Conservation (phyloP, 2,888 invertebrate species). For the Dioctria linearis region DNA sequence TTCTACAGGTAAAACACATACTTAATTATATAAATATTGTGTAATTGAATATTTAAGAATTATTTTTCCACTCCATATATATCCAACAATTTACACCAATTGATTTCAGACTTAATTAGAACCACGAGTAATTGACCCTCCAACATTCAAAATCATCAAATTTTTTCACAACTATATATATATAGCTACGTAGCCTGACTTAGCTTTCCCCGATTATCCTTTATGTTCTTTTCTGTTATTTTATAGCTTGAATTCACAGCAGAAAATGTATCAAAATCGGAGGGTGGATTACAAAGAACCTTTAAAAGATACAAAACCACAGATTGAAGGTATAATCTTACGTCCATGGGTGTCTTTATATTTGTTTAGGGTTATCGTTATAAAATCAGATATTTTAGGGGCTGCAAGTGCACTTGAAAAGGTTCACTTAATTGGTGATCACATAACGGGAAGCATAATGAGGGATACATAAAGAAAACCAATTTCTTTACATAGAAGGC, state of each 20-base stretch:
- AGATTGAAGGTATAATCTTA: constrained; percentile 26
- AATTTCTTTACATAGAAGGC: background rate
- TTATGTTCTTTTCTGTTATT: background rate
- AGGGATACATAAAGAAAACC: background rate
- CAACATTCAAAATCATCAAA: constrained; percentile 29
- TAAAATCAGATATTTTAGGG: constrained; percentile 47
- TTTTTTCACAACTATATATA: constrained; percentile 9
- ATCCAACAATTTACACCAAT: background rate
- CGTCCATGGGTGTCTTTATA: constrained; percentile 10
- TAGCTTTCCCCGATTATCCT: constrained; percentile 2
- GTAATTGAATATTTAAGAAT: too few relatives aligned
- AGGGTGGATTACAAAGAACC: constrained; percentile 7
- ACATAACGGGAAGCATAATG: constrained; percentile 11
- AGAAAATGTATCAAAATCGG: constrained; percentile 29
- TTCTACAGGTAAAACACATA: too few relatives aligned
- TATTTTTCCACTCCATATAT: background rate
- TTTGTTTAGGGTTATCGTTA: constrained; percentile 25
- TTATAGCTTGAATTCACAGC: background rate
- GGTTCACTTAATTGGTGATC: constrained; percentile 56
- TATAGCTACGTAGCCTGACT: background rate
- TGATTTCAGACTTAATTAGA: constrained; percentile 35
- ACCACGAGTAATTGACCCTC: constrained; percentile 24
- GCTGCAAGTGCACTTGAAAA: constrained; percentile 56
- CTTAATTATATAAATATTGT: too few relatives aligned
- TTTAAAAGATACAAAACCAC: constrained; percentile 33